Percentiles rank a stretch among this genome's conserved stretches.
Evolutionary conservation across 64 coral and sea anemone species (phyloP).

Genomic region (Orbicella faveolata): DNA sequence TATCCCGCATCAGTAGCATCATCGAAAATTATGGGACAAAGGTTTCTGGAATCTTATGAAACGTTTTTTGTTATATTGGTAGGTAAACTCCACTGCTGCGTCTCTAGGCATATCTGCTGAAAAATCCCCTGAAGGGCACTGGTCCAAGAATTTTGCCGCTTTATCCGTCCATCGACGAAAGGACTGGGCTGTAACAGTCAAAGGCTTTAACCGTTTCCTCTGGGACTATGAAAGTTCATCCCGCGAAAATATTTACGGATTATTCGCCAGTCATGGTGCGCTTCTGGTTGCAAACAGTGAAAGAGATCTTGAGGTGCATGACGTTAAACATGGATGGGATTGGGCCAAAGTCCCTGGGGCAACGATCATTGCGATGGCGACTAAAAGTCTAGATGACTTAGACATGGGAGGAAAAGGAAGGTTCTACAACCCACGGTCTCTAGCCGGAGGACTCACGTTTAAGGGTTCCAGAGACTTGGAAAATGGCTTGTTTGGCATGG

Average conservation of each 20-base stretch:
- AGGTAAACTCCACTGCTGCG: neutral
- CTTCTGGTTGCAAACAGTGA: constrained; percentile 74
- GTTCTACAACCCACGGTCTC: constrained; percentile 37
- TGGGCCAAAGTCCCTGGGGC: constrained; percentile 68
- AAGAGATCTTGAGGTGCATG: constrained; percentile 23
- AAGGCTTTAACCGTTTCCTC: constrained; percentile 60
- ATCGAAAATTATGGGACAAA: too few species aligned
- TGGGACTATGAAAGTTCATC: constrained; percentile 54
- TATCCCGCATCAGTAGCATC: too few species aligned
- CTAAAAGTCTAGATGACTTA: neutral
- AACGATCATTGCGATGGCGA: constrained; percentile 33
- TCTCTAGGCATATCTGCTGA: neutral
- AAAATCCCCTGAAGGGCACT: constrained; percentile 31
- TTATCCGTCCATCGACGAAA: constrained; percentile 56
- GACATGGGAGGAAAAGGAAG: neutral
- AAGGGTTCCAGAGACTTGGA: neutral
- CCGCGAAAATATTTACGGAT: constrained; percentile 52
- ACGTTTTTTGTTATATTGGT: too few species aligned
- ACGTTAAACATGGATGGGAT: constrained; percentile 71
- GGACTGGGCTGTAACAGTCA: constrained; percentile 53
- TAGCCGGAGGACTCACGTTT: constrained; percentile 57
- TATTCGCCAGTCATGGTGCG: constrained; percentile 59
- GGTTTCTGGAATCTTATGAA: too few species aligned
- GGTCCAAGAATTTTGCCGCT: constrained; percentile 49
- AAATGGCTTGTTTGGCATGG: constrained; percentile 72